These are phyloP conservation scores for Panthera tigris DNA, from an alignment of 2,113 vertebrate genomes.

Conservation along the genomic window DNA sequence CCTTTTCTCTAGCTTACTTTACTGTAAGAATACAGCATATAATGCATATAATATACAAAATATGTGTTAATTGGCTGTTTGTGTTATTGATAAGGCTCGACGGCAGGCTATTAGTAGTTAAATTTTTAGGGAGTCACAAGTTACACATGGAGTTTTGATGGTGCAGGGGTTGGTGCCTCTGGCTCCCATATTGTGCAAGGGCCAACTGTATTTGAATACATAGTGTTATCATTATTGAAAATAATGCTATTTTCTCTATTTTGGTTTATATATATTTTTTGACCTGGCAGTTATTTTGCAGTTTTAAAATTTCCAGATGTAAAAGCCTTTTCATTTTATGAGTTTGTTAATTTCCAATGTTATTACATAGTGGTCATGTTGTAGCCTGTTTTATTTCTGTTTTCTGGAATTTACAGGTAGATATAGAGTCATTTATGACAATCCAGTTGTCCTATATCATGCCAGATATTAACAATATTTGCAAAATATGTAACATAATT, in stretches of 20 bases:
- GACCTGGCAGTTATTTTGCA: background rate
- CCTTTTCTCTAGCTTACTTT: background rate
- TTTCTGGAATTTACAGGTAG: conserved; percentile 24
- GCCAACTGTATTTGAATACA: background rate
- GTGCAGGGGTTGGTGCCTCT: background rate
- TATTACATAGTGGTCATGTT: conserved; percentile 1
- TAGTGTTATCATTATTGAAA: background rate
- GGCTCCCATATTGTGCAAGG: background rate
- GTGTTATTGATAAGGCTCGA: background rate
- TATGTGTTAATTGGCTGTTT: background rate
- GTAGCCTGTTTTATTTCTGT: background rate
- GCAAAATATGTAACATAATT: background rate
- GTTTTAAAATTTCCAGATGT: background rate
- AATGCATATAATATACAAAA: background rate
- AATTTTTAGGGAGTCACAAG: background rate
- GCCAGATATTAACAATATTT: background rate
- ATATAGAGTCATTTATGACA: background rate
- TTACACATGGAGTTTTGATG: background rate
- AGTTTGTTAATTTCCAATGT: conserved; percentile 6
- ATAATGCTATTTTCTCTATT: background rate
- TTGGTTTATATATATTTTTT: conserved; percentile 14
- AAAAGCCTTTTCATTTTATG: background rate
- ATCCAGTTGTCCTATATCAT: background rate
- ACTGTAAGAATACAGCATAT: background rate
- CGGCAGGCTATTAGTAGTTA: background rate